These are phyloP conservation scores for Epirrita christyi DNA, from an alignment of 2,888 invertebrate genomes.

Conservation along the genomic window DNA sequence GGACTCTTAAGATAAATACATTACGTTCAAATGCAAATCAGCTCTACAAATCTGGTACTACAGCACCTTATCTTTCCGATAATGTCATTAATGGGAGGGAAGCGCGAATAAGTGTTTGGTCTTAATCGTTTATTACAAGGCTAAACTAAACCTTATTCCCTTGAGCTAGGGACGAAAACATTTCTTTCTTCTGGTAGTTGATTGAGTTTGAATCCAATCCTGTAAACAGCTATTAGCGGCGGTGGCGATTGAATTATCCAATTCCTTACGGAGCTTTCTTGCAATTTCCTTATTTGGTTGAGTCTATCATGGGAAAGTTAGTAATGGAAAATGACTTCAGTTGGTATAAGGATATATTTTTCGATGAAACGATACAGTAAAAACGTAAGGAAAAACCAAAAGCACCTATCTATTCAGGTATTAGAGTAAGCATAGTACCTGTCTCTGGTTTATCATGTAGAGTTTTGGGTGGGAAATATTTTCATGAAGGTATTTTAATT, in stretches of 20 bases:
- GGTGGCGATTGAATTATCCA: constrained; percentile 54
- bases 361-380: too few relatives aligned
- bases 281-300: constrained; percentile 52
- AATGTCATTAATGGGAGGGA: constrained; percentile 26
- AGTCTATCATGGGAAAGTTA: constrained; percentile 27
- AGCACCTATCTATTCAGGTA: too few relatives aligned
- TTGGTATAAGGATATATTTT: too few relatives aligned
- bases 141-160: constrained; percentile 16
- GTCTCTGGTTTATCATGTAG: too few relatives aligned
- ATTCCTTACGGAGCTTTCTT: constrained; percentile 43
- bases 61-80: constrained; percentile 29
- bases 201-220: constrained; percentile 39
- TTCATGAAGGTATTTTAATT: too few relatives aligned
- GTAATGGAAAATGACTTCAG: constrained; percentile 13
- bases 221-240: constrained; percentile 49
- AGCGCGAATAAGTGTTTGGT: constrained; percentile 26
- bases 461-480: too few relatives aligned
- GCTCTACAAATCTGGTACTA: constrained; percentile 3
- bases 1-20: too few relatives aligned
- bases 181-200: constrained; percentile 21
- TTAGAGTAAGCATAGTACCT: too few relatives aligned
- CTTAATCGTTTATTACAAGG: constrained; percentile 10
- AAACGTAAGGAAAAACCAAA: too few relatives aligned
- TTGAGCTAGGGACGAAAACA: constrained; percentile 13
- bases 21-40: constrained; percentile 19